These are phyloP conservation scores for Tetragonisca angustula DNA, from an alignment of 2,888 invertebrate genomes.

Conservation along the genomic window DNA sequence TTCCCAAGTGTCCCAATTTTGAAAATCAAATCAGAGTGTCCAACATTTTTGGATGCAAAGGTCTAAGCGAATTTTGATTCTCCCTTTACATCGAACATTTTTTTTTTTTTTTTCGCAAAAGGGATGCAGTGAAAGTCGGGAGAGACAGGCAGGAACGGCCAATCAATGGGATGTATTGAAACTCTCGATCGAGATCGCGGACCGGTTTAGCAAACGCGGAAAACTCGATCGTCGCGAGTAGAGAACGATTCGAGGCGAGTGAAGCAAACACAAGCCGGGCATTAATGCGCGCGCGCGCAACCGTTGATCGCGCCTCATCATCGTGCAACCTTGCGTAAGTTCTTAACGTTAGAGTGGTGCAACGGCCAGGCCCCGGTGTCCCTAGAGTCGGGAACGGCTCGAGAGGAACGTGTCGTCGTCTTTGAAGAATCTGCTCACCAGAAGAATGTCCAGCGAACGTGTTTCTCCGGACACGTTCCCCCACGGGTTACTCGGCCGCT, in stretches of 20 bases:
- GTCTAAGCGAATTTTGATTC: not conserved
- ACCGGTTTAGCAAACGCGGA: constrained; percentile 49
- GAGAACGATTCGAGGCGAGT: constrained; percentile 19
- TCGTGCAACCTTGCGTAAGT: constrained; percentile 57
- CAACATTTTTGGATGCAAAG: not conserved
- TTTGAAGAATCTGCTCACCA: constrained; percentile 52
- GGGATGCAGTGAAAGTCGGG: constrained; percentile 23
- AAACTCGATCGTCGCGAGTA: constrained; percentile 28
- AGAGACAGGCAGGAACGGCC: constrained; percentile 30
- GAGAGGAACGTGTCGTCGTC: constrained; percentile 18
- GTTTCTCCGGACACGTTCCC: not conserved
- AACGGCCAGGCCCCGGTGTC: not conserved
- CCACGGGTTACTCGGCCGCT: not conserved
- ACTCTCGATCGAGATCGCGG: constrained; percentile 34
- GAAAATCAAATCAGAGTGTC: too few relatives aligned
- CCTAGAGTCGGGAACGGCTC: constrained; percentile 6
- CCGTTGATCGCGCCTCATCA: constrained; percentile 59
- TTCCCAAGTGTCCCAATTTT: too few relatives aligned
- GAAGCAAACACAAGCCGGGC: constrained; percentile 14
- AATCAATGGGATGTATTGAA: not conserved
- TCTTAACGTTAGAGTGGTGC: constrained; percentile 39
- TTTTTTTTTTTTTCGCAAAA: constrained; percentile 5
- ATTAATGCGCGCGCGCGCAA: constrained; percentile 44
- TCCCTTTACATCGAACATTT: not conserved
- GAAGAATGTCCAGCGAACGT: constrained; percentile 51